Evolutionary conservation across 2,113 vertebrate genomes (phyloP).

Genomic region (Strigops habroptila): DNA sequence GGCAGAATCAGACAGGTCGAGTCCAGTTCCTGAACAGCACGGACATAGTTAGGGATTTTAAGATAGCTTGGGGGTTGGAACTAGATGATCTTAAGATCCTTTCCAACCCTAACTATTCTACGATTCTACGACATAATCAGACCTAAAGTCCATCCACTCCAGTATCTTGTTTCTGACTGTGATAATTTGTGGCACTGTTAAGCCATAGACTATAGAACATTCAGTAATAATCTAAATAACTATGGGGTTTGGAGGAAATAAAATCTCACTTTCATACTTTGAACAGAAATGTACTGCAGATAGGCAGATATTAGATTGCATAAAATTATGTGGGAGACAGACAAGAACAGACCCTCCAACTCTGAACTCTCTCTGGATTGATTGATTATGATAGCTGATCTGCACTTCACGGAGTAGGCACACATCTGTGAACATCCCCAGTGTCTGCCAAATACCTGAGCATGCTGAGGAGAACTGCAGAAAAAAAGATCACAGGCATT

Average conservation of each 20-base stretch:
- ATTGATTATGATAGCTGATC: neutral
- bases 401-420: neutral
- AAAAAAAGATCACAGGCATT: neutral
- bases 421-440: neutral
- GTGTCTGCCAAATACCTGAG: neutral
- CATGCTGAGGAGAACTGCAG: neutral
- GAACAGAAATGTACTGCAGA: neutral
- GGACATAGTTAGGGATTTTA: neutral
- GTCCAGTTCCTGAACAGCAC: neutral
- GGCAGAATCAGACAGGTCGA: neutral
- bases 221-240: neutral
- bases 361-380: neutral
- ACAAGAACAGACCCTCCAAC: neutral
- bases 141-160: neutral
- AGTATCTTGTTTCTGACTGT: neutral
- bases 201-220: neutral
- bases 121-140: neutral
- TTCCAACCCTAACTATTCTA: neutral
- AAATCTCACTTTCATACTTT: neutral
- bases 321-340: neutral
- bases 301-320: neutral
- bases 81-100: neutral
- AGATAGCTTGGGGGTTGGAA: neutral
- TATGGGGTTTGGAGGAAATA: neutral
- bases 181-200: neutral